Percentiles rank a stretch among this genome's conserved stretches.
Evolutionary conservation across 1,140 invertebrate species (phyloP).

Genomic region (Ladona fulva): DNA sequence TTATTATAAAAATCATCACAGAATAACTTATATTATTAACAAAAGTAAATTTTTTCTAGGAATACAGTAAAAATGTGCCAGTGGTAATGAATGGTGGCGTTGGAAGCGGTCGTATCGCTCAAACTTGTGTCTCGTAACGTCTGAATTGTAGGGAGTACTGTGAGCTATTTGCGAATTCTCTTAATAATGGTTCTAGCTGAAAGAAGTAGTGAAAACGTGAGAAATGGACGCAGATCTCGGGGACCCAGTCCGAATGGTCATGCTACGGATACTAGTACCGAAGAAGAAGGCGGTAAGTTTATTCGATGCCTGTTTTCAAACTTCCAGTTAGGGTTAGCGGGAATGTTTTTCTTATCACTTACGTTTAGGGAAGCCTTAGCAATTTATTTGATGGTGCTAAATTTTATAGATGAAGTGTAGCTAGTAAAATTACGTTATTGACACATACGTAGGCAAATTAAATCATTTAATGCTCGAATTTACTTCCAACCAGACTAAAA

Average conservation of each 20-base stretch:
- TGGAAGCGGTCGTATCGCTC: neutral
- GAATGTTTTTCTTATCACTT: no score
- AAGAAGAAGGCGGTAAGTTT: slow-evolving; percentile 62
- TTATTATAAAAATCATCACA: no score
- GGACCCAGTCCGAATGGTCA: slow-evolving; percentile 82
- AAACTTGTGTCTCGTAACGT: neutral
- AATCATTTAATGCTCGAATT: no score
- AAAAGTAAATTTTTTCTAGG: no score
- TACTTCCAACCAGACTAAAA: no score
- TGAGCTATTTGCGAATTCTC: neutral
- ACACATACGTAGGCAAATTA: no score
- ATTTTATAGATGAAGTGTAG: no score
- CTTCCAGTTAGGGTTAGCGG: neutral
- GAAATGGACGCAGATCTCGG: slow-evolving; percentile 75
- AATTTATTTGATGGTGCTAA: no score
- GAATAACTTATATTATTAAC: no score
- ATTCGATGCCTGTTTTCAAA: neutral
- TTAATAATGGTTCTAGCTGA: slow-evolving; percentile 71
- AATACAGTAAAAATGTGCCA: neutral
- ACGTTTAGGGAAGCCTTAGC: no score
- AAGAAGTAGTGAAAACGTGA: slow-evolving; percentile 65
- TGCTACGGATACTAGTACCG: slow-evolving; percentile 63
- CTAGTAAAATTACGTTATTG: no score
- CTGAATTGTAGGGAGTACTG: neutral
- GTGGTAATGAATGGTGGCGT: neutral